A percentile compares a stretch with the other conserved stretches of the same genome.
phyloP scores from a whole-genome alignment of 92 coral and sea anemone genomes.

The Chrysogorgia sp. region DNA sequence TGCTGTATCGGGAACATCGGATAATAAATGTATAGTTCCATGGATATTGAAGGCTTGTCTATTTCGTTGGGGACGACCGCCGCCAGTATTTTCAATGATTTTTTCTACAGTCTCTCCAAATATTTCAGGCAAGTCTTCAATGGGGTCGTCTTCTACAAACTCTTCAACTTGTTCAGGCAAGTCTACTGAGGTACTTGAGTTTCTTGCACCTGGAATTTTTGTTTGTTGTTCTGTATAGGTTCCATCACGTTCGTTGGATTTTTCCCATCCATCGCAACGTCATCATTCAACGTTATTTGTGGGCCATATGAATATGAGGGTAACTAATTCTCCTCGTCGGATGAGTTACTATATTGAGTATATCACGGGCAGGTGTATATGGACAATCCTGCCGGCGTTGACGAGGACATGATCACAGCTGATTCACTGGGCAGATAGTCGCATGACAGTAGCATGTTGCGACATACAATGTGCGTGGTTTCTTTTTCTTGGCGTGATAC shows the following conservation, averaged over 20 bases:
- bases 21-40: no score
- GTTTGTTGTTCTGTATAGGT: no score
- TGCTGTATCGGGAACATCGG: no score
- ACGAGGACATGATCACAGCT: background rate
- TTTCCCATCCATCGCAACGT: background rate
- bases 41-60: constrained; percentile 11
- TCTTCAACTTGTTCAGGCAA: background rate
- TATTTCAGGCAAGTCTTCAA: background rate
- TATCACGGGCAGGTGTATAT: background rate
- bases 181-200: background rate
- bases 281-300: background rate
- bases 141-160: background rate
- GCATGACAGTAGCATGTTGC: constrained; percentile 28
- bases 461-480: constrained; percentile 20
- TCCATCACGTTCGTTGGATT: no score
- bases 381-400: background rate
- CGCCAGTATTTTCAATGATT: background rate
- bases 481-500: constrained; percentile 17
- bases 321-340: background rate
- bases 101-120: background rate
- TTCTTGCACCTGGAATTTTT: background rate
- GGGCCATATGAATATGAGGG: background rate
- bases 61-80: constrained; percentile 33
- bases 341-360: background rate
- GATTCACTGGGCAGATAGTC: background rate